Base-by-base conservation (phyloP, 2,797 vertebrate species). In the Pseudochirops corinnae region DNA sequence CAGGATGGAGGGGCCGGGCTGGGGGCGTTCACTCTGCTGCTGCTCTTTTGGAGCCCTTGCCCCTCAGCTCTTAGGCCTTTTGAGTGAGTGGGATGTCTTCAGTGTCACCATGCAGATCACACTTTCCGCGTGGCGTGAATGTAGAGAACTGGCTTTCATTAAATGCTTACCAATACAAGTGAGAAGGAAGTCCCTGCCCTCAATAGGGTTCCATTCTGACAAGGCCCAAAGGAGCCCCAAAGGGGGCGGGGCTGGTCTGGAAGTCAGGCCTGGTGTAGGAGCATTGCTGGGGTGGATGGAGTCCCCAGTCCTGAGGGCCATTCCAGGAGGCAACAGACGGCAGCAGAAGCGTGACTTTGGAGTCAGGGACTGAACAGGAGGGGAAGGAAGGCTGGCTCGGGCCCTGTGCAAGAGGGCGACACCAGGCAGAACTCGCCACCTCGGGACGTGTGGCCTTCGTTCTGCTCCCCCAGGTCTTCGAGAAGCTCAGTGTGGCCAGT, bases 341-440 rank as follows among this genome's bases (percentile, higher is more conserved):
- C 57, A 29, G 26, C 57, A 58, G 56, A 57, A 4, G 57, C 9
- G 24, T 57, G 58, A 11, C 29, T 60, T 31, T 62, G 67, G 18
- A n/a, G 62, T 7, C 62, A 18, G 5, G 33, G 0, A 4, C 60
- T 16, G 31, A 62, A 26, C 57, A 28, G 57, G 57, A 58, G 31
- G 31, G 31, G n/a, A 39, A 74, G 16, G 33, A 16, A 39, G 67
- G 14, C n/a, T 9, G 67, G n/a, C n/a, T 39, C 39, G 16, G n/a
- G 16, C n/a, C n/a, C 2, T 6, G 33, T 5, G 21, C 33, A n/a
- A 74, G 18, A 9, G 16, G n/a, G n/a, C 0, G 1, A 18, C n/a
- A 21, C 67, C 67, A 39, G n/a, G 57, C 33, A 62, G 60, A 62
- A 62, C 60, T 33, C 60, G 4, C 31, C 60, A 29, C 0, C 26